phyloP scores from a whole-genome alignment of 1,140 invertebrate species.

The Probaryconus sp. region DNA sequence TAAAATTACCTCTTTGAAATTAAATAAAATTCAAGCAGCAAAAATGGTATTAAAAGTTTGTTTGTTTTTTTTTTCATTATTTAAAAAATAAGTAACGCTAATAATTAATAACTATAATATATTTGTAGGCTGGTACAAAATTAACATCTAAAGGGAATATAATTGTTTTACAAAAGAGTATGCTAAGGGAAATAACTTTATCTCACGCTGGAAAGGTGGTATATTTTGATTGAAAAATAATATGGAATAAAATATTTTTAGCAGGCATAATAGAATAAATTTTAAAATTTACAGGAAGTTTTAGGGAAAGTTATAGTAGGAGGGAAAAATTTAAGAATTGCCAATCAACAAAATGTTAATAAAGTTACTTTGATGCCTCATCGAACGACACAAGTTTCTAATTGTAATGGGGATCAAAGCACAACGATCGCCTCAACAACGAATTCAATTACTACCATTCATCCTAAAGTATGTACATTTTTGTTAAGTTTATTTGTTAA shows the following conservation, averaged over 20 bases:
- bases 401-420: constrained; percentile 69
- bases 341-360: constrained; percentile 65
- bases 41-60: constrained; percentile 64
- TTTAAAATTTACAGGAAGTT: constrained; percentile 67
- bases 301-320: constrained; percentile 73
- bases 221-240: background rate
- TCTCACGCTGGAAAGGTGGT: constrained; percentile 73
- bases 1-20: constrained; percentile 62
- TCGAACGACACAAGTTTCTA: constrained; percentile 45
- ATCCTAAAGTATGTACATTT: constrained; percentile 40
- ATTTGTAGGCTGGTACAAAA: constrained; percentile 61
- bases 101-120: too few species aligned
- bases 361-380: constrained; percentile 66
- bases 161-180: constrained; percentile 73
- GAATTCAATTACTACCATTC: constrained; percentile 11
- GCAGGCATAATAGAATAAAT: too few species aligned
- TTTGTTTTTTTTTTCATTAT: too few species aligned
- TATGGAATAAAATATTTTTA: too few species aligned
- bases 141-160: constrained; percentile 70
- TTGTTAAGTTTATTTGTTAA: too few species aligned
- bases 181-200: constrained; percentile 69
- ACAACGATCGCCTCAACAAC: constrained; percentile 49
- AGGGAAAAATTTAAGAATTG: constrained; percentile 68
- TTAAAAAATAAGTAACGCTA: constrained; percentile 4
- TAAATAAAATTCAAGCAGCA: constrained; percentile 64